A percentile compares a stretch with the other conserved stretches of the same genome.
Evolutionary conservation across 2,888 invertebrate genomes (phyloP).

Genomic region (Conomelus anceps): DNA sequence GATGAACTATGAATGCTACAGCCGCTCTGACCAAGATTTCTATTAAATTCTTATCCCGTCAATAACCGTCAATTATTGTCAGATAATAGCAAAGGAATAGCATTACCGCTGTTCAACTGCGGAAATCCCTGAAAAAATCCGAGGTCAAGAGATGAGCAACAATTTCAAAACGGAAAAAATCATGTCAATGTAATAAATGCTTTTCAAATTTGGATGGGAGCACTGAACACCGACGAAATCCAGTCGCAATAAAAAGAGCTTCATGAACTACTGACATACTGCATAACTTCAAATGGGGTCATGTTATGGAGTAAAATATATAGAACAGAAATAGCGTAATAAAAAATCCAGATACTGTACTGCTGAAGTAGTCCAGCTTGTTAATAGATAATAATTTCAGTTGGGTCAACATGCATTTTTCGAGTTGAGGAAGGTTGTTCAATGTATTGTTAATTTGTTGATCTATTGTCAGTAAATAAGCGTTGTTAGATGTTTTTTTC

Average conservation of each 20-base stretch:
- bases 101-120: not conserved
- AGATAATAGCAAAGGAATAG: not conserved
- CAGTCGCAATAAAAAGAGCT: not conserved
- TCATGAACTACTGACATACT: not conserved
- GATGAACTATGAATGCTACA: not conserved
- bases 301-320: not conserved
- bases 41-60: not conserved
- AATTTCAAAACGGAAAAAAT: not conserved
- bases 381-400: not conserved
- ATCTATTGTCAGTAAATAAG: not conserved
- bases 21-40: not conserved
- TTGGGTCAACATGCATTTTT: not conserved
- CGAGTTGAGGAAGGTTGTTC: not conserved
- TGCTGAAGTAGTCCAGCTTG: not conserved
- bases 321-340: not conserved
- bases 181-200: not conserved
- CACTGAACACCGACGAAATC: not conserved
- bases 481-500: not conserved
- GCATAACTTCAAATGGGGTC: not conserved
- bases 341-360: not conserved
- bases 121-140: not conserved
- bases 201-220: not conserved
- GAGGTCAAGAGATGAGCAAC: not conserved
- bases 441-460: not conserved
- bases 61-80: not conserved